Evolutionary conservation across 92 coral and sea anemone genomes (phyloP), one percentile per base, ranked within the genome.

Genomic region (Metridium senile): DNA sequence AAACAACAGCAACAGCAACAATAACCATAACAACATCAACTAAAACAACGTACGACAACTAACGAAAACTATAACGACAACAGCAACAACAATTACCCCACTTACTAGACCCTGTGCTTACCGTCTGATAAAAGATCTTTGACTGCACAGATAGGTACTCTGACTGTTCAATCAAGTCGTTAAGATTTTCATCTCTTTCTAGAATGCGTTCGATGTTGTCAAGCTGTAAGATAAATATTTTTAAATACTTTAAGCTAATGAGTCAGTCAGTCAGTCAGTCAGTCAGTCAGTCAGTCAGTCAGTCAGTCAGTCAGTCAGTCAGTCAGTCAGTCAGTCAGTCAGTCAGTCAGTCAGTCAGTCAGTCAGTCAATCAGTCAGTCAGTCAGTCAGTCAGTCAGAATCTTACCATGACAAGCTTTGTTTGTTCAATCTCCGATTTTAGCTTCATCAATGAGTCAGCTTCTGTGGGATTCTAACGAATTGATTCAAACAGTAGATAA

Each of bases 391-490:
- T 21, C 49, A n/a, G 3, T 3, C 23, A 59, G 7, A 8, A 8
- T 19, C 92, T 87, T 81, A 94, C 98, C 72, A 94, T 74, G 39
- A 94, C 93, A 67, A 94, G 88, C 79, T 92, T 94, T 0, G 98
- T 92, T 74, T 94, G 97, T 75, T 94, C 98, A 53, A 94, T 77
- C 76, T 94, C 98, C 20, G 97, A 92, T 72, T 92, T 91, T n/a
- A 94, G 97, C 89, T 83, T 94, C 70, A 86, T 92, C 97, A 94
- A 89, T 10, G 97, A 87, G 83, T 94, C 98, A 4, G 98, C 97
- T 69, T 87, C 86, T 69, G 81, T 81, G 73, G 98, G 98, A 58
- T 94, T 92, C 98, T 94, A 67, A 21, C 34, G 26, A 32, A 79
- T 21, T 3, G 22, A 59, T 19, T 9, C 25, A 59, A 25, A 47